Evolutionary conservation across 1,140 invertebrate genomes (phyloP), one percentile per base, ranked within the genome.

Genomic region (Parapsyche elsis): DNA sequence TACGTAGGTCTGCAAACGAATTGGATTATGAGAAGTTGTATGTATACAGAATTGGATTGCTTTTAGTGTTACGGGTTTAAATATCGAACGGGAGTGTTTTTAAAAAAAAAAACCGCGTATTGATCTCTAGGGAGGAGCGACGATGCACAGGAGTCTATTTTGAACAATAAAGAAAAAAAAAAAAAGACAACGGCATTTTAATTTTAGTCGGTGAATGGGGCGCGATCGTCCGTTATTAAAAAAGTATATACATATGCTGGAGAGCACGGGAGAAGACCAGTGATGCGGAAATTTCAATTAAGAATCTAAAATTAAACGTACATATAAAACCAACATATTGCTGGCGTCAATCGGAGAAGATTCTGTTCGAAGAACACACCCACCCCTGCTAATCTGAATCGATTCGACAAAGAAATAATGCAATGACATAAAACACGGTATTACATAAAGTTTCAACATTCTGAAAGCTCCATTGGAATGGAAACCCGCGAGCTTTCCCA

Each of bases 211-310:
- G 12, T 10, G 61, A 67, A 23, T 23, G 61, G 61, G 21, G 61
- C 7, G 61, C 7, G 61, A 67, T 23, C 61, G 2, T 4, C 16
- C 21, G 21, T 7, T 67, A 67, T 67, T 67, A 16, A 67, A 12
- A 67, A 53, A 5, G 21, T 16, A 67, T 38, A 7, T 10, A 53
- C 49, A 16, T 53, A 53, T 53, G 49, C 49, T 14, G 7, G 53
- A 16, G 10, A 24, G 53, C 23, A 30, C 23, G 49, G 12, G 4
- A 57, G 73, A 46, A 26, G 14, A 0, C 7, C 73, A 23, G 5
- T 30, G 73, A 76, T 59, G 73, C 24, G 73, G 44, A 76, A 53
- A 59, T 57, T 76, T 76, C 73, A 57, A 76, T 76, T 76, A 57
- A 76, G 19, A 46, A 16, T 73, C 38, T 73, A 73, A 73, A 73